Evolutionary conservation across 2,888 invertebrate genomes (phyloP).

Genomic region (Trichopoda pennipes): DNA sequence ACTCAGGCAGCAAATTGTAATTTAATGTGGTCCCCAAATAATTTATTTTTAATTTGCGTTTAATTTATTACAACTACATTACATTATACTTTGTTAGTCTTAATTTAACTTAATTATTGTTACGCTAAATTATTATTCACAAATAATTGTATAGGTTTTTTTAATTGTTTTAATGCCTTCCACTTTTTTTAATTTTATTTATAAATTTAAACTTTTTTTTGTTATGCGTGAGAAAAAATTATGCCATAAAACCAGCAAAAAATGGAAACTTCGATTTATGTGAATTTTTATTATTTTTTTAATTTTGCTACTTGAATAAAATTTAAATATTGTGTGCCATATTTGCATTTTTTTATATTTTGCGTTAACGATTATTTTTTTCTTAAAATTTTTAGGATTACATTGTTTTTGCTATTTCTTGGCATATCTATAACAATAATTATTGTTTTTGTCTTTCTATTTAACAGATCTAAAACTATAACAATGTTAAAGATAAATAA

Average conservation of each 20-base stretch:
- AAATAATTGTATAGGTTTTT: conserved; percentile 29
- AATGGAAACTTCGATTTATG: neutral
- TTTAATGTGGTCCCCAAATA: conserved; percentile 21
- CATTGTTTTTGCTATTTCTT: conserved; percentile 10
- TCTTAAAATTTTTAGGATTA: conserved; percentile 25
- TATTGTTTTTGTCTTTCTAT: neutral
- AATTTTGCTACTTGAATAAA: conserved; percentile 37
- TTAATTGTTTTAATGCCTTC: conserved; percentile 33
- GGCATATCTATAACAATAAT: conserved; percentile 7
- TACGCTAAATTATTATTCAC: conserved; percentile 30
- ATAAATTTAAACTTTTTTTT: neutral
- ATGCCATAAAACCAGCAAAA: neutral
- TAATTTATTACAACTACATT: conserved; percentile 6
- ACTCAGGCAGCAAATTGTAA: too few relatives aligned
- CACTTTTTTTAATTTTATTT: neutral
- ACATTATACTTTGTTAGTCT: conserved; percentile 18
- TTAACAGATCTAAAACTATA: conserved; percentile 2
- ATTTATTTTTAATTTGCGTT: conserved; percentile 35
- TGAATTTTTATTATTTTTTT: conserved; percentile 23
- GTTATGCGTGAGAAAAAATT: conserved; percentile 45
- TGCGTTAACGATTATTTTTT: conserved; percentile 6
- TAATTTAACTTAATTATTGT: conserved; percentile 39
- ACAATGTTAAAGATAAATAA: neutral
- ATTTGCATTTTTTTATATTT: conserved; percentile 23
- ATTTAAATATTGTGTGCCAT: conserved; percentile 5